Evolutionary conservation across 2,113 vertebrate genomes (phyloP).

Genomic region (Ibidorhyncha struthersii): DNA sequence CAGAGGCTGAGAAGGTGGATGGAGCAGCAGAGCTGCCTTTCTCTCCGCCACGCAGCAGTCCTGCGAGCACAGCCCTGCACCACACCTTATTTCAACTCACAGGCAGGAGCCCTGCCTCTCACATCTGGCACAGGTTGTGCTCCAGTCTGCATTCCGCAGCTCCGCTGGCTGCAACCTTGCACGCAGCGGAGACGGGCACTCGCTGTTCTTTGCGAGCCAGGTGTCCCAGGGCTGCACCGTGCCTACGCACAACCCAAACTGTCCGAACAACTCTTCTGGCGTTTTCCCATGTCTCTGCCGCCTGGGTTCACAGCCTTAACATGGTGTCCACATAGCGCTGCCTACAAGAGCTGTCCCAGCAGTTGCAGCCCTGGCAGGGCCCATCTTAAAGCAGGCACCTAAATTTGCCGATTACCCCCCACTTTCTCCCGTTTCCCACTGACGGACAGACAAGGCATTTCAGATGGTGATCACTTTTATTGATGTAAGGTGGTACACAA

Average conservation of each 20-base stretch:
- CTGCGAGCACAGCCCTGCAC: not conserved
- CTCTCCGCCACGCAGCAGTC: rapidly evolving
- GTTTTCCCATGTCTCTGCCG: rapidly evolving
- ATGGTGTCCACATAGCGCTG: rapidly evolving
- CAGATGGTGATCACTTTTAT: conserved; percentile 74
- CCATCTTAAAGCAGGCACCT: not conserved
- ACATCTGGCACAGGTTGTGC: not conserved
- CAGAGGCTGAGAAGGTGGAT: not conserved
- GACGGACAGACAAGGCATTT: not conserved
- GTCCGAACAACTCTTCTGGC: not conserved
- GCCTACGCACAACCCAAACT: rapidly evolving
- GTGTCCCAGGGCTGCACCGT: not conserved
- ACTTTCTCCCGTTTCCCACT: not conserved
- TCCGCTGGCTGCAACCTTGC: too few relatives aligned
- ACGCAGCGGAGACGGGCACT: too few relatives aligned
- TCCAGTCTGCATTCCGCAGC: too few relatives aligned
- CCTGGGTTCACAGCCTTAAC: not conserved
- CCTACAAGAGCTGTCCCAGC: not conserved
- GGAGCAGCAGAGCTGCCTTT: not conserved
- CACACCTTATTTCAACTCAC: not conserved
- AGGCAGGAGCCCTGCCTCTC: not conserved
- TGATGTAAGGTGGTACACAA: conserved; percentile 73
- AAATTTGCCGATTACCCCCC: rapidly evolving
- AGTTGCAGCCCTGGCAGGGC: too few relatives aligned
- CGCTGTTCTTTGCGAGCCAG: too few relatives aligned